phyloP scores from a whole-genome alignment of 2,113 vertebrate species.

The Brevimyrus niger region DNA sequence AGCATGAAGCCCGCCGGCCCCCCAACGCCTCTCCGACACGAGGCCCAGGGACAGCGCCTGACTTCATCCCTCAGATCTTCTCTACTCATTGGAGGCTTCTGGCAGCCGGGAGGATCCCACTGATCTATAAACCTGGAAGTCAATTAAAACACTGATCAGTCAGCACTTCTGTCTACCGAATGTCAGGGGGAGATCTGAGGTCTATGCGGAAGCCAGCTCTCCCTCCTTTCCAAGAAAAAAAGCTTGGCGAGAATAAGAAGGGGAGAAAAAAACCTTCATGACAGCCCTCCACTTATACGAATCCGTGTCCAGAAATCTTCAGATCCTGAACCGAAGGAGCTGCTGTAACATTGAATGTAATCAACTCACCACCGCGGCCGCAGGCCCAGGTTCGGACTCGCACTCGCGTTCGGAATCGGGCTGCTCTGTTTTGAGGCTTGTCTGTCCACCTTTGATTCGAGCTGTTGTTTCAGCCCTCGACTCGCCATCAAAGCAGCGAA shows the following conservation, averaged over 20 bases:
- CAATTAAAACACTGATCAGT: slow-evolving; percentile 22
- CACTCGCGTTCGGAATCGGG: slow-evolving; percentile 18
- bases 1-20: neutral
- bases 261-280: slow-evolving; percentile 13
- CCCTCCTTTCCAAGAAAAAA: slow-evolving; percentile 7
- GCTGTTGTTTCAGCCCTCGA: slow-evolving; percentile 16
- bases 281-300: slow-evolving; percentile 19
- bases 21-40: slow-evolving; percentile 7
- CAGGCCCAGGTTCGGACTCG: neutral
- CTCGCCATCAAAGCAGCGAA: slow-evolving; percentile 29
- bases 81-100: slow-evolving; percentile 11
- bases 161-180: slow-evolving; percentile 26
- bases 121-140: slow-evolving; percentile 29
- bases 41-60: slow-evolving; percentile 9
- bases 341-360: slow-evolving; percentile 26
- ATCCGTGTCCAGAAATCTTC: slow-evolving; percentile 21
- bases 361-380: slow-evolving; percentile 9
- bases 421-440: neutral
- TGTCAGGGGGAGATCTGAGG: slow-evolving; percentile 31
- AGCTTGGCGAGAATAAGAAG: slow-evolving; percentile 13
- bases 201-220: slow-evolving; percentile 1
- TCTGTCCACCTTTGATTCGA: slow-evolving; percentile 35
- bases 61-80: slow-evolving; percentile 23
- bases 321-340: slow-evolving; percentile 16
- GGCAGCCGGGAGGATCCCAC: slow-evolving; percentile 20